Evolutionary conservation across 2,113 vertebrate genomes (phyloP), one percentile per base, ranked within the genome.

Genomic region (Xiphophorus hellerii): DNA sequence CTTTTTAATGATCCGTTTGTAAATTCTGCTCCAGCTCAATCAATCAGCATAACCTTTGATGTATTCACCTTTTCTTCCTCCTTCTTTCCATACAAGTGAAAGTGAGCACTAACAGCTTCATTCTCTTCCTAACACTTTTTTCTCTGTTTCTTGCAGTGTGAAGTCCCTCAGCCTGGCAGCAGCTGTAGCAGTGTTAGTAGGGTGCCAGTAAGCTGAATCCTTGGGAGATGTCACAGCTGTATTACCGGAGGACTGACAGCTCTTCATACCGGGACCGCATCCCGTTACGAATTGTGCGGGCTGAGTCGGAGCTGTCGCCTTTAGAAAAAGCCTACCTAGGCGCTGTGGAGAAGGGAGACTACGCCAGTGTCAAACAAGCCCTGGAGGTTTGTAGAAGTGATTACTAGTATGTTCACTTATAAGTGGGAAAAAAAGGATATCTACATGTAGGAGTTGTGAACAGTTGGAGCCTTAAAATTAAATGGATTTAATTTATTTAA

Each of bases 271-370:
- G 96, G 92, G 98, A 99, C 89, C 96, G 98, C 78, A 99, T 99
- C 88, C 97, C 98, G 31, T 95, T 99, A 80, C 96, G 96, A 69
- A 98, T 99, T 17, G 97, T 99, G 25, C 94, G 98, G 81, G 94
- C 98, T 0, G 98, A 99, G 88, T 97, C 97, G 0, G 98, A 99
- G 91, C 96, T 99, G 71, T 99, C 97, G 0, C 94, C 95, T 0
- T 91, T 96, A 29, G 98, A 99, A 83, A 99, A 99, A 84, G 94
- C 96, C 86, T 99, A 99, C 84, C 91, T 99, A 70, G 97, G 92
- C 0, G 97, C 98, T 0, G 98, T 99, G 88, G 98, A 99, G 83
- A 99, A 98, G 86, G 98, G 98, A 35, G 97, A 99, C 89, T 99
- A 97, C 0, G 96, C 95, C 22, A 98, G 97, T 12, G 98, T 99